A percentile compares a stretch with the other conserved stretches of the same genome.
Conservation (phyloP, 2,797 vertebrate genomes). For the Taeniopygia guttata region DNA sequence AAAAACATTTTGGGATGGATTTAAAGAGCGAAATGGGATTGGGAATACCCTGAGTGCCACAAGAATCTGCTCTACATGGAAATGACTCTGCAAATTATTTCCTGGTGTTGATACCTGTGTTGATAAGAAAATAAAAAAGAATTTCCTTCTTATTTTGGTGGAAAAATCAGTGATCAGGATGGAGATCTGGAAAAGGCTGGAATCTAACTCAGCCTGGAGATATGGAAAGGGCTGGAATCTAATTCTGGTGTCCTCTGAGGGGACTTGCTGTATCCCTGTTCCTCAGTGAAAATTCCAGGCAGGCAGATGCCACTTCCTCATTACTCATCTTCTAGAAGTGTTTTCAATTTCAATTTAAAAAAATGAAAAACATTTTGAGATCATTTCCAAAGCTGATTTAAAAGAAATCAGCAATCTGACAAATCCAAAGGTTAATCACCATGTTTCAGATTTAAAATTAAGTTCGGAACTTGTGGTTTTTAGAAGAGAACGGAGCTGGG, state of each 20-base stretch:
- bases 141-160: neutral
- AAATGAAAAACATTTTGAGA: neutral
- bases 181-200: neutral
- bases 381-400: neutral
- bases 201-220: neutral
- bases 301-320: neutral
- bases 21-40: neutral
- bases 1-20: neutral
- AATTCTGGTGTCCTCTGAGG: neutral
- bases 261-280: neutral
- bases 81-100: neutral
- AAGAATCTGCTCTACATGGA: neutral
- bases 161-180: neutral
- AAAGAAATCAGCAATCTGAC: neutral
- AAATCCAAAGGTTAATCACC: neutral
- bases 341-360: neutral
- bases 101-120: neutral
- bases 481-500: accelerated
- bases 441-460: neutral
- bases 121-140: neutral
- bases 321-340: neutral
- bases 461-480: neutral
- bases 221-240: neutral
- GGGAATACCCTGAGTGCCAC: neutral
- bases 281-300: neutral